phyloP scores from a whole-genome alignment of 2,888 invertebrate species.

The Diaphora mendica region DNA sequence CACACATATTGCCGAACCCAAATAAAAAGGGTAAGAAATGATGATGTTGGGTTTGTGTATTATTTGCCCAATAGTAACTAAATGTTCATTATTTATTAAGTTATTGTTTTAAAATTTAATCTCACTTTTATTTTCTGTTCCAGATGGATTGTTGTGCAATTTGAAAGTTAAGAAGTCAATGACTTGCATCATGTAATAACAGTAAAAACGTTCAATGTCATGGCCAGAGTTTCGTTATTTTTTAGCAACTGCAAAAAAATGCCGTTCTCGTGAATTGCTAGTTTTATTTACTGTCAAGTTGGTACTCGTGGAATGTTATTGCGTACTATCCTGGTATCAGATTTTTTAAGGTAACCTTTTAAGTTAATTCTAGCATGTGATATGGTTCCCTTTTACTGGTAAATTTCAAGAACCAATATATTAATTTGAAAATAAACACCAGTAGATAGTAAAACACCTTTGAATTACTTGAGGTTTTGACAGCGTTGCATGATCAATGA shows the following conservation, averaged over 20 bases:
- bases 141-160: background rate
- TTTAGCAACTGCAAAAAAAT: slow-evolving; percentile 1
- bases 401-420: no score
- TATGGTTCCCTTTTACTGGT: no score
- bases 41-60: no score
- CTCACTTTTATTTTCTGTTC: background rate
- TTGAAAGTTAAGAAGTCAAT: slow-evolving; percentile 19
- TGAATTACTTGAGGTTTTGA: background rate
- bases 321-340: background rate
- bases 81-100: no score
- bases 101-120: no score
- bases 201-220: slow-evolving; percentile 20
- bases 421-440: no score
- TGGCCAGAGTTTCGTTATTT: slow-evolving; percentile 6
- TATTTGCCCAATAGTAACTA: no score
- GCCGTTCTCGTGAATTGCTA: background rate
- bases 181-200: slow-evolving; percentile 21
- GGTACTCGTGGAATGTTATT: background rate
- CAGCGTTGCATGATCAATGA: background rate
- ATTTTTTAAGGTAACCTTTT: background rate
- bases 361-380: background rate
- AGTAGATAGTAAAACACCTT: no score
- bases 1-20: no score
- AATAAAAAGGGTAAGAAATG: no score
- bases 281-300: background rate